Conservation (phyloP, 2,888 invertebrate genomes). For the Noctua fimbriata region DNA sequence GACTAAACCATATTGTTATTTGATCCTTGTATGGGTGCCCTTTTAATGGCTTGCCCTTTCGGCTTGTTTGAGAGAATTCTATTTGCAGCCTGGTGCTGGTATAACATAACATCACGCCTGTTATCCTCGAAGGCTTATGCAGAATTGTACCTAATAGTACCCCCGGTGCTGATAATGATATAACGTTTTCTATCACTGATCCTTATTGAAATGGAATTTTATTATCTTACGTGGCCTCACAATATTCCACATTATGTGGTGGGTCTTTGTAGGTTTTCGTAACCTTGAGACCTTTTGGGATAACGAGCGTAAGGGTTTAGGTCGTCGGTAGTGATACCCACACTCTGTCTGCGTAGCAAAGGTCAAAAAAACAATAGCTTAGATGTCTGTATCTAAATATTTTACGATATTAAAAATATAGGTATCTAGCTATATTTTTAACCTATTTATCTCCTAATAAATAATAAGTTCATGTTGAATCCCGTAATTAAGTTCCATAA, state of each 20-base stretch:
- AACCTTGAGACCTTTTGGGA: slow-evolving; percentile 43
- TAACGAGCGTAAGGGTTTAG: slow-evolving; percentile 32
- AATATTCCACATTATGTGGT: not conserved
- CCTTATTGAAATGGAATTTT: slow-evolving; percentile 7
- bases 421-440: not conserved
- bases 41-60: slow-evolving; percentile 4
- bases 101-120: not conserved
- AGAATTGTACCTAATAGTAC: not conserved
- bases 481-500: not conserved
- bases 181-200: slow-evolving; percentile 3
- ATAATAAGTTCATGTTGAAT: not conserved
- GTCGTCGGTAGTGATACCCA: not conserved
- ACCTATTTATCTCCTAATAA: not conserved
- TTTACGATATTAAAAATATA: not conserved
- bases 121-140: not conserved
- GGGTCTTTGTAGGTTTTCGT: not conserved
- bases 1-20: slow-evolving; percentile 9
- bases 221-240: not conserved
- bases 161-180: not conserved
- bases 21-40: slow-evolving; percentile 4
- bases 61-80: slow-evolving; percentile 12
- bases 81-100: slow-evolving; percentile 13
- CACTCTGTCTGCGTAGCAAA: not conserved
- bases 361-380: slow-evolving; percentile 16
- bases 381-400: slow-evolving; percentile 12